phyloP scores from a whole-genome alignment of 2,113 vertebrate genomes.

The Epinephelus fuscoguttatus region DNA sequence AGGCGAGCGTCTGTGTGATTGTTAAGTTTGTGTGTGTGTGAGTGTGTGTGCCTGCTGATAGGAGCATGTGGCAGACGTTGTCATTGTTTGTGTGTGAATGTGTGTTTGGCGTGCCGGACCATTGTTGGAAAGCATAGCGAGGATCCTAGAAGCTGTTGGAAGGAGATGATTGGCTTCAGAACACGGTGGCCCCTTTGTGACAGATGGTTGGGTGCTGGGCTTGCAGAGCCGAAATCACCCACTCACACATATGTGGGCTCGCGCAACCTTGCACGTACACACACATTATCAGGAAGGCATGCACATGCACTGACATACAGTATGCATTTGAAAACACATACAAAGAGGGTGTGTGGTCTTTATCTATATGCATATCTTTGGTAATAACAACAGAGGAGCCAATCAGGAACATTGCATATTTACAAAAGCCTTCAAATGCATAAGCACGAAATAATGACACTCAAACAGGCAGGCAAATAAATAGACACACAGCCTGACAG shows the following conservation, averaged over 20 bases:
- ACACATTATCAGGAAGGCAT: constrained; percentile 24
- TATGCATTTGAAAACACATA: constrained; percentile 18
- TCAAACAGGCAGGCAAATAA: constrained; percentile 54
- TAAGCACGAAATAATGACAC: constrained; percentile 38
- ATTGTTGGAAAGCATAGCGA: constrained; percentile 82
- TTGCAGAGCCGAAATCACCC: constrained; percentile 75
- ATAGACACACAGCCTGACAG: constrained; percentile 59
- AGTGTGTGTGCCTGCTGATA: constrained; percentile 63
- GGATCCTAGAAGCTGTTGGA: constrained; percentile 85
- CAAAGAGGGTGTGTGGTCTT: constrained; percentile 14
- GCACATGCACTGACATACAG: constrained; percentile 42
- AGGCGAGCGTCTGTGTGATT: constrained; percentile 60
- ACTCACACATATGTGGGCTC: constrained; percentile 77
- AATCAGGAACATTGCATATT: constrained; percentile 26
- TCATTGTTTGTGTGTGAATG: constrained; percentile 77
- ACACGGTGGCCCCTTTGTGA: constrained; percentile 82
- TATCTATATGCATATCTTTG: constrained; percentile 27
- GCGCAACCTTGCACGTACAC: constrained; percentile 36
- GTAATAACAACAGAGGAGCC: constrained; percentile 12
- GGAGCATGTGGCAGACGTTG: constrained; percentile 75
- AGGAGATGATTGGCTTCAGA: constrained; percentile 84
- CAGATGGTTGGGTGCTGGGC: constrained; percentile 87
- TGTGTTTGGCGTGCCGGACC: constrained; percentile 73
- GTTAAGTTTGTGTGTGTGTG: constrained; percentile 51
- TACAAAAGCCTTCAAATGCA: constrained; percentile 45